These are phyloP conservation scores for Theretra japonica DNA, from an alignment of 2,888 invertebrate genomes.

Conservation along the genomic window DNA sequence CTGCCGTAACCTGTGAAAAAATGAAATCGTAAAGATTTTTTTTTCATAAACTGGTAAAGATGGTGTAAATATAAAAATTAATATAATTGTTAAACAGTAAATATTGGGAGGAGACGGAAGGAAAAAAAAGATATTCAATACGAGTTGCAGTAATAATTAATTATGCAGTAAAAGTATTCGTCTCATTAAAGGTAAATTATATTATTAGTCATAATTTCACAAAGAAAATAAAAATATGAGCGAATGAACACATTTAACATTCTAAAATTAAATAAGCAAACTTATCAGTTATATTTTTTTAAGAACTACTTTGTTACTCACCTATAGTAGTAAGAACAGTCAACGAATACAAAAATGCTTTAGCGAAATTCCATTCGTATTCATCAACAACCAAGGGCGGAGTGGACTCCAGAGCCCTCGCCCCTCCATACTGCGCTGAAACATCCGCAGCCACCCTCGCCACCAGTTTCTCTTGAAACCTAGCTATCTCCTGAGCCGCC, in stretches of 20 bases:
- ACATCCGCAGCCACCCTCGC: conserved; percentile 91
- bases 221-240: too few species aligned
- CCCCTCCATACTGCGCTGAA: conserved; percentile 81
- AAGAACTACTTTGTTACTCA: conserved; percentile 68
- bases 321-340: conserved; percentile 97
- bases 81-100: too few species aligned
- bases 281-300: background rate
- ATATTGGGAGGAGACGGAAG: too few species aligned
- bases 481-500: conserved; percentile 87
- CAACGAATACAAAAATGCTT: conserved; percentile 96
- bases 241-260: too few species aligned
- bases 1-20: conserved; percentile 93
- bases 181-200: too few species aligned
- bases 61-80: too few species aligned
- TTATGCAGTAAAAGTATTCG: too few species aligned
- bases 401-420: conserved; percentile 75
- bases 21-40: background rate
- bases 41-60: background rate
- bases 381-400: conserved; percentile 79
- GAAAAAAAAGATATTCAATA: too few species aligned
- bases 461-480: conserved; percentile 93
- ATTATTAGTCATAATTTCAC: too few species aligned
- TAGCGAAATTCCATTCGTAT: conserved; percentile 94
- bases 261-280: too few species aligned
- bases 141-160: too few species aligned